Evolutionary conservation across 2,113 vertebrate genomes (phyloP).

Genomic region (Sylvietta virens): DNA sequence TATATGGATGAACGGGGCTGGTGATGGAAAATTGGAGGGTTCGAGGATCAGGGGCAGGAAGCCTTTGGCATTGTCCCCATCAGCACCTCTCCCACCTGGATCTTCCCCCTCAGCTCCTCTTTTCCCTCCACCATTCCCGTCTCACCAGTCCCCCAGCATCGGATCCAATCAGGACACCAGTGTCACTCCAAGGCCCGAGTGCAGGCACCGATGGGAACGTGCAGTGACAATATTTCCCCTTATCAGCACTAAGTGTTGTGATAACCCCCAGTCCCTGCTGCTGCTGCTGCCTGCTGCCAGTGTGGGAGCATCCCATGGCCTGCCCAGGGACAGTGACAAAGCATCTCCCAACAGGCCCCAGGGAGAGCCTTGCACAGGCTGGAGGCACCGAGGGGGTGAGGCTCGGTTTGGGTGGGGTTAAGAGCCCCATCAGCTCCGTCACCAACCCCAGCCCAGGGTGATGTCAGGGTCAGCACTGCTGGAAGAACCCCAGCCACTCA

Average conservation of each 20-base stretch:
- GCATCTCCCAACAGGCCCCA: neutral
- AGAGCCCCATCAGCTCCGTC: neutral
- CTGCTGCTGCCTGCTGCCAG: neutral
- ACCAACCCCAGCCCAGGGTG: accelerated
- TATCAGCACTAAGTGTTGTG: neutral
- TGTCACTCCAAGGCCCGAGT: accelerated
- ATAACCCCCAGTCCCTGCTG: neutral
- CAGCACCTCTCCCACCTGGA: neutral
- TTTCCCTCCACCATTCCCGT: neutral
- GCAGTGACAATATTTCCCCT: neutral
- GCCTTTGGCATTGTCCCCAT: accelerated
- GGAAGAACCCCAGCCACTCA: neutral
- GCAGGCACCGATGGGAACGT: accelerated
- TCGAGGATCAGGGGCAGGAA: neutral
- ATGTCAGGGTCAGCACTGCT: neutral
- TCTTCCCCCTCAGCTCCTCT: neutral
- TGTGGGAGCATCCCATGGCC: accelerated
- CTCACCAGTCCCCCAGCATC: neutral
- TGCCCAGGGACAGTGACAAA: neutral
- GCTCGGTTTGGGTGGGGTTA: neutral
- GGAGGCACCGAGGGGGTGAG: accelerated
- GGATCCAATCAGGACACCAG: accelerated
- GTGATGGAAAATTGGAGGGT: neutral
- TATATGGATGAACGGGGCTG: neutral
- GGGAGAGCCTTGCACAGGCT: neutral